Conservation (phyloP, 2,888 invertebrate species). For the Sinhomidia bicolor region DNA sequence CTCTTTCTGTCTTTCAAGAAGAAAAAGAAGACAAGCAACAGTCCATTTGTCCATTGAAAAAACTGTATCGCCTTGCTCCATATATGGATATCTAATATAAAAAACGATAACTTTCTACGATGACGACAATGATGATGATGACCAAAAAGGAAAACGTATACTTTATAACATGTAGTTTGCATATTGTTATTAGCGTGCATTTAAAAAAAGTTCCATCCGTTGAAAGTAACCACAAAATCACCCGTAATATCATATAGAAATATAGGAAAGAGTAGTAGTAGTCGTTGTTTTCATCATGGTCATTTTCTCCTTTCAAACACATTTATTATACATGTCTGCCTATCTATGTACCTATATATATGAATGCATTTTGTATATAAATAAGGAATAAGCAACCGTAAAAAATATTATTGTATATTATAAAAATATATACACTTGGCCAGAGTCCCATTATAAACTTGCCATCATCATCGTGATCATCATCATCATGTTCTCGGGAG, state of each 20-base stretch:
- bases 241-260: neutral
- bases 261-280: too few species aligned
- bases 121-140: conserved; percentile 12
- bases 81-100: conserved; percentile 19
- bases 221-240: conserved; percentile 5
- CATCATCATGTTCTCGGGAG: neutral
- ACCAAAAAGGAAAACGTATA: conserved; percentile 34
- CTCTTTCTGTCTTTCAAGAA: too few species aligned
- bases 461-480: neutral
- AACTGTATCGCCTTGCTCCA: neutral
- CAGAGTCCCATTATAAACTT: neutral
- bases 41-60: conserved; percentile 29
- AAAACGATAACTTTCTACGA: neutral
- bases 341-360: too few species aligned
- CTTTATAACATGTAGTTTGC: conserved; percentile 1
- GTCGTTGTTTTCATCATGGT: conserved; percentile 2
- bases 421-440: neutral
- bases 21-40: neutral
- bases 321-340: neutral
- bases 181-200: neutral
- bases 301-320: neutral
- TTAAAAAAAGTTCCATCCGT: neutral
- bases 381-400: neutral
- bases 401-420: neutral
- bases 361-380: too few species aligned